Conservation (phyloP, 2,888 invertebrate species). For the Mythimna vitellina region DNA sequence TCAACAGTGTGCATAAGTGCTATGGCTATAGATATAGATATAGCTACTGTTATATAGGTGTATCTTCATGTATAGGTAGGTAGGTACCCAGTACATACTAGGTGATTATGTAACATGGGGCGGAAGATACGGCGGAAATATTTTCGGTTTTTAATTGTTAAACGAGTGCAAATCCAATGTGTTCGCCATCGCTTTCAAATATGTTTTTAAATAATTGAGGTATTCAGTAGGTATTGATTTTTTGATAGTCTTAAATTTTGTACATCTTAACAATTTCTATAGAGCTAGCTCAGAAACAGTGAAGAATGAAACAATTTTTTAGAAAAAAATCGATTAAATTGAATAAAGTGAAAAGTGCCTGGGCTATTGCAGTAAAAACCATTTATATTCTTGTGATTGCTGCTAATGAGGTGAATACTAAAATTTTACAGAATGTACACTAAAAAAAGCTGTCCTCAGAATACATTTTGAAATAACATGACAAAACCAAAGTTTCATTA, state of each 20-base stretch:
- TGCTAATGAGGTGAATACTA: too few species aligned
- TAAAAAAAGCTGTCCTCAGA: too few species aligned
- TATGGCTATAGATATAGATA: slow-evolving; percentile 43
- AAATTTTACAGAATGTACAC: too few species aligned
- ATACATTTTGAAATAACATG: too few species aligned
- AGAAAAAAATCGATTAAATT: background rate
- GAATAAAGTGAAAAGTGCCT: background rate
- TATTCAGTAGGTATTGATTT: background rate
- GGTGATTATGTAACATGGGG: slow-evolving; percentile 56
- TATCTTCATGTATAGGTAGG: slow-evolving; percentile 35
- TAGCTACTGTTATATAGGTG: slow-evolving; percentile 30
- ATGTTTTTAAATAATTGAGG: background rate
- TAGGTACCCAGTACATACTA: slow-evolving; percentile 27
- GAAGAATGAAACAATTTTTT: background rate
- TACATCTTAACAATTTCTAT: background rate
- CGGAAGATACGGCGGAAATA: background rate
- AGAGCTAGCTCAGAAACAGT: too few species aligned
- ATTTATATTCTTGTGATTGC: background rate
- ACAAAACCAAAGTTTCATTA: too few species aligned
- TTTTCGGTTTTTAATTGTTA: background rate
- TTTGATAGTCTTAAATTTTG: background rate
- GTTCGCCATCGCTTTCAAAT: background rate
- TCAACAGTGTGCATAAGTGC: slow-evolving; percentile 37
- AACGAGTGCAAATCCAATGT: background rate
- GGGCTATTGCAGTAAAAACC: background rate